Evolutionary conservation across 2,888 invertebrate genomes (phyloP), one percentile per base, ranked within the genome.

Genomic region (Tenthredo mesomela): DNA sequence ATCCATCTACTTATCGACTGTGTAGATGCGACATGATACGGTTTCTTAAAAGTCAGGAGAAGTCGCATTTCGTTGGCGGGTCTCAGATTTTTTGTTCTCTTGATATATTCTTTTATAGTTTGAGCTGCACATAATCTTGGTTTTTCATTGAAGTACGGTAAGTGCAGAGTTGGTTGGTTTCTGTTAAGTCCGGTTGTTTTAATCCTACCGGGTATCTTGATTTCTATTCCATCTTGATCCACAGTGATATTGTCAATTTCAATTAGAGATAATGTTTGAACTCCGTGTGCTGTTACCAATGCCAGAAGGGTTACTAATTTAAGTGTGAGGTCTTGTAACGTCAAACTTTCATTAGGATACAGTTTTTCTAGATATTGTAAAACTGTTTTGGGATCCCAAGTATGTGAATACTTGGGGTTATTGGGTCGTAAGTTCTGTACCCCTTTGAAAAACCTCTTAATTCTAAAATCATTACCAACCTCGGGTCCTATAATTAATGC

Each of bases 1-100:
- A 86, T 86, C 84, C 85, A 87, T 21, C 85, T 43, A 70, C 86
- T 86, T 15, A 87, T 75, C 5, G 84, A 77, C 29, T 65, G 65
- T 29, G 65, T 65, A 25, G 65, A 65, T 12, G 65, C 65, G 29
- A 65, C 65, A 3, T 65, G 65, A 65, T 25, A 29, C 29, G 65
- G 65, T 65, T 65, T 65, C 7, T 65, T 65, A 12, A 65, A 65
- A 25, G 65, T 65, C 2, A 65, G 65, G 2, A 65, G 65, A 25
- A 65, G 29, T 65, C 29, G 10, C 5, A 9, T 65, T 25, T 65
- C 65, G 29, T 65, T 29, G 25, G 65, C 65, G 2, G 65, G 65
- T 65, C 65, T 65, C 7, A 37, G 37, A 37, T 37, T 7, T 37
- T 65, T 65, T 3, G 65, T 65, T 29, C 65, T n/a, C 10, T 65